Percentiles rank a stretch among this genome's conserved stretches.
Conservation (phyloP, 2,113 vertebrate species). For the mouse (Mus musculus) region GRCm39 chr3:52004501-52005000, state of each 20-base stretch:
- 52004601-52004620: background rate
- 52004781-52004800: conserved; percentile 21
- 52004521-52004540: background rate
- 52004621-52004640: background rate
- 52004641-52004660: rapidly evolving
- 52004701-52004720: background rate
- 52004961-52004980: conserved; percentile 51
- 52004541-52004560: background rate
- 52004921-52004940: conserved; percentile 30
- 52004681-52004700: background rate
- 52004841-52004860: conserved; percentile 28
- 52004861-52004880: conserved; percentile 43
- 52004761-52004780: conserved; percentile 18
- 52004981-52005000: conserved; percentile 26
- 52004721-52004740: conserved; percentile 8
- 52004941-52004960: conserved; percentile 12
- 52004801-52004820: conserved; percentile 3
- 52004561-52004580: background rate
- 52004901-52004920: conserved; percentile 7
- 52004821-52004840: conserved; percentile 48
- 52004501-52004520: background rate
- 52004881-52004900: conserved; percentile 18
- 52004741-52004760: conserved; percentile 20
- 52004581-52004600: background rate
- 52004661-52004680: background rate